Base-by-base conservation (phyloP, 2,888 invertebrate species). In the Timema cristinae region DNA sequence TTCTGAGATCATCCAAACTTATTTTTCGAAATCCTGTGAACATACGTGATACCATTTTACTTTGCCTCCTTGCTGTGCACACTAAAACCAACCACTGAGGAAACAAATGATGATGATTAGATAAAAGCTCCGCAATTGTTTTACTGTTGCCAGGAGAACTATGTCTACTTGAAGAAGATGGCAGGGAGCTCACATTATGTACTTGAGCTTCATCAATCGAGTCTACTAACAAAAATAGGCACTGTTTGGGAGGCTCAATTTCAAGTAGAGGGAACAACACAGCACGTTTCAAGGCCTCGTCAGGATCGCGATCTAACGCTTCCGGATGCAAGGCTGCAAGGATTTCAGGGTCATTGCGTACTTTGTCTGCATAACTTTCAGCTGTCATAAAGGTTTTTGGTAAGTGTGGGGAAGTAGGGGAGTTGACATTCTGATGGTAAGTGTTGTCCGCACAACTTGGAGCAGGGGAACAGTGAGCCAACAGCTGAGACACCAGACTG, bases 11-110 rank as follows among this genome's bases (percentile, higher is more conserved):
- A 79, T 98, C 98, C 77, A 98, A 82, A 16, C 93, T 91, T 76
- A 98, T 90, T 83, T 97, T 97, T 47, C 97, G 88, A 82, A 97
- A 97, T 7, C 97, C 84, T 73, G 85, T 82, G 77, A 85, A 86
- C 90, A 79, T 90, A 89, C 11, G 92, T 89, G 72, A 84, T 79
- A 90, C 93, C 78, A 90, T 88, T 80, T 94, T 91, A 76, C 91
- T 93, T 80, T 95, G 94, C 76, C 94, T 88, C 72, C 94, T 85
- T 0, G 95, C 94, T 0, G 96, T 95, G 81, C 94, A 93, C 4
- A 96, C 93, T 4, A 97, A 86, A 72, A 97, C 86, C 69, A 97
- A 82, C 98, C 98, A 98, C 78, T 93, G 93, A 1, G 97, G 98
- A 78, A 98, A 90, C 67, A 95, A 83, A 79, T 95, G 94, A 81